Evolutionary conservation across 2,797 vertebrate species (phyloP), one percentile per base, ranked within the genome.

Genomic region (Numenius phaeopus): DNA sequence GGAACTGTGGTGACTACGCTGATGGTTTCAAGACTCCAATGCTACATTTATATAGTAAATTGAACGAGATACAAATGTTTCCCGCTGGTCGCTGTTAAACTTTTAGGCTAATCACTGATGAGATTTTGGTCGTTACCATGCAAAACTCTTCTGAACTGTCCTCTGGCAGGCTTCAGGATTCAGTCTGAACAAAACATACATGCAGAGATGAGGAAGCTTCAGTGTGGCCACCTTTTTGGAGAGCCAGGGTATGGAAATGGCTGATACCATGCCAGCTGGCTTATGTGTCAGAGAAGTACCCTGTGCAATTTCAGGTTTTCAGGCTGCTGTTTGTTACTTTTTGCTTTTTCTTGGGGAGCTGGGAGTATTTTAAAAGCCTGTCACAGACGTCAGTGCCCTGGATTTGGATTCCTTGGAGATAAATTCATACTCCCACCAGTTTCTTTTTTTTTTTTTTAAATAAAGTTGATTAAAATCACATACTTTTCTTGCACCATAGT

Each of bases 221-320:
- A 37, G 1, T 14, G n/a, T 14, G 40, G 10, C 4, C 32, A 72
- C 26, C 2, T 78, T 79, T 86, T 46, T 50, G 37, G 14, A 77
- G n/a, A 39, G 19, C 7, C 22, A n/a, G 9, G 20, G 29, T n/a
- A 32, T 47, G 20, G 65, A 70, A 84, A 65, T 22, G 18, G 15
- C 44, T 22, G 40, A 12, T 15, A 27, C 11, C 2, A 1, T 49
- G 12, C 15, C 54, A 54, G 23, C 8, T 83, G 49, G 14, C 2
- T 54, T 27, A 19, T 0, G 0, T 50, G 26, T 15, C 39, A 86
- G 44, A 86, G 59, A 42, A 37, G 11, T 32, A 12, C 5, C 5
- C 26, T 49, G 34, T 3, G 59, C 19, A 44, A 23, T 30, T 69
- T 23, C 83, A 34, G 4, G 2, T 57, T 62, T 80, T 40, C 27